These are phyloP conservation scores for Tipula vernalis DNA, from an alignment of 2,888 invertebrate species.

Conservation along the genomic window DNA sequence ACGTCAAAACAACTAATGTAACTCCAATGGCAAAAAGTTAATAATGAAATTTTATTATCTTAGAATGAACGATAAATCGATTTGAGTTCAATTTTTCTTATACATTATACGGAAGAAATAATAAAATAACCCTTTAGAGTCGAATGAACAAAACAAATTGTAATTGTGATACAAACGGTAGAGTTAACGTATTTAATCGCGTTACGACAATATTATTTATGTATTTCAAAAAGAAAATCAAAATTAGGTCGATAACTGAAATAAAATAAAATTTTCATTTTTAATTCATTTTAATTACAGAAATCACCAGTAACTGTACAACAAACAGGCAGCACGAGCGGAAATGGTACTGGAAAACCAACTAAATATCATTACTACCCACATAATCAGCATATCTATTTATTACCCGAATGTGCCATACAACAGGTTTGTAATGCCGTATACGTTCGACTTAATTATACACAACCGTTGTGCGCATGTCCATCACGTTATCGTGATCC, in stretches of 20 bases:
- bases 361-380: slow-evolving; percentile 91
- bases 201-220: background rate
- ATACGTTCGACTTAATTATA: slow-evolving; percentile 82
- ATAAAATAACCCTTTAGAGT: background rate
- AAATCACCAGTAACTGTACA: background rate
- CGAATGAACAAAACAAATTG: background rate
- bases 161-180: background rate
- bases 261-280: background rate
- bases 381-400: slow-evolving; percentile 84
- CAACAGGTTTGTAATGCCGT: slow-evolving; percentile 92
- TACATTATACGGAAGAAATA: background rate
- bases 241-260: background rate
- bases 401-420: slow-evolving; percentile 86
- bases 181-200: background rate
- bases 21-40: background rate
- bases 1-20: background rate
- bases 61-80: background rate
- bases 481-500: slow-evolving; percentile 76
- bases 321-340: background rate
- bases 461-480: slow-evolving; percentile 85
- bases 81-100: background rate
- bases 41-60: background rate
- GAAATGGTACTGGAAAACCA: slow-evolving; percentile 52
- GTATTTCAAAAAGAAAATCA: background rate
- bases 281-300: background rate